Conservation (phyloP, 1,140 invertebrate genomes). For the Bombus polaris region DNA sequence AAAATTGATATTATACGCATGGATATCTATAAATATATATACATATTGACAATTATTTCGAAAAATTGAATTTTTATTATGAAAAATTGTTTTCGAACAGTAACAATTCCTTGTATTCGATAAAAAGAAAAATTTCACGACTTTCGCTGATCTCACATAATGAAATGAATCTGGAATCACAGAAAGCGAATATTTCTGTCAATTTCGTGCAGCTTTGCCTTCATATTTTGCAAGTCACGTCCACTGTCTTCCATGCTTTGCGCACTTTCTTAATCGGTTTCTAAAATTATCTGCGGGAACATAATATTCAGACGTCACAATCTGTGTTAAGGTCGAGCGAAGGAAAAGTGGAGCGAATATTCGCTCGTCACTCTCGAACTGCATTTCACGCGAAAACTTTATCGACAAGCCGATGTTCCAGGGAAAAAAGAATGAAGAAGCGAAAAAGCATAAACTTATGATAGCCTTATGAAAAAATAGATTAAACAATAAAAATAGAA, state of each 20-base stretch:
- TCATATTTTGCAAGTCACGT: neutral
- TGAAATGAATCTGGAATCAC: neutral
- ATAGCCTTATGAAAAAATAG: neutral
- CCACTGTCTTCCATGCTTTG: neutral
- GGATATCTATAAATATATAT: too few species aligned
- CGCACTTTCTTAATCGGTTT: neutral
- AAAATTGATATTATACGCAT: too few species aligned
- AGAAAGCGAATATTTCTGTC: neutral
- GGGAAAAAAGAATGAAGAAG: neutral
- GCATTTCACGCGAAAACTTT: conserved; percentile 13
- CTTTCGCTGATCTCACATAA: neutral
- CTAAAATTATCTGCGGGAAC: conserved; percentile 4
- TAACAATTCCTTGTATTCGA: neutral
- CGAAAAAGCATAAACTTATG: neutral
- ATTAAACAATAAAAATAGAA: neutral
- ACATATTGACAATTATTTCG: too few species aligned
- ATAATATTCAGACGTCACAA: conserved; percentile 14
- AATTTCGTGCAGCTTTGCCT: neutral
- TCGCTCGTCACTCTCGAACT: neutral
- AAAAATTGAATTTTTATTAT: neutral
- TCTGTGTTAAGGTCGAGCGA: conserved; percentile 61
- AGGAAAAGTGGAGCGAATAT: conserved; percentile 33
- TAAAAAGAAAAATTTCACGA: neutral
- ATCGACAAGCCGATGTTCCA: neutral
- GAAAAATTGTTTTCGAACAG: neutral